Evolutionary conservation across 1,140 invertebrate genomes (phyloP).

Genomic region (Amphibalanus amphitrite): DNA sequence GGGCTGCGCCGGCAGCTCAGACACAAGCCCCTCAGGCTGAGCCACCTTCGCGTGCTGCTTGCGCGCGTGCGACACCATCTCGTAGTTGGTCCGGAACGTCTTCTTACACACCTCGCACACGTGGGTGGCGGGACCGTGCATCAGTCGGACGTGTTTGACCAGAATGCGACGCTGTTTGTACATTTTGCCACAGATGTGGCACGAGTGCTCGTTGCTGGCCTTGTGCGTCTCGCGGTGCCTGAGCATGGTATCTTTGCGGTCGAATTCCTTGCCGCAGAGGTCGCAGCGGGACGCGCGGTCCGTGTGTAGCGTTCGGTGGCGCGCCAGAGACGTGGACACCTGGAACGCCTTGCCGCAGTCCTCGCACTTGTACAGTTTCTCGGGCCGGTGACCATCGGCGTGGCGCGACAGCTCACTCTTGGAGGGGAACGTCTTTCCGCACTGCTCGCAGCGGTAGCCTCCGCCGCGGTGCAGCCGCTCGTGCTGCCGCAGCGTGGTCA

Average conservation of each 20-base stretch:
- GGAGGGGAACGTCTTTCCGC: not conserved
- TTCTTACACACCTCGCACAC: not conserved
- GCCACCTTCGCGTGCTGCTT: too few species aligned
- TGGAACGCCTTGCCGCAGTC: not conserved
- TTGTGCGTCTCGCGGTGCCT: not conserved
- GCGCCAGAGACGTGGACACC: not conserved
- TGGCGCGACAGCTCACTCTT: not conserved
- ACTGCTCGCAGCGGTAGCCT: not conserved
- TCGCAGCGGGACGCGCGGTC: not conserved
- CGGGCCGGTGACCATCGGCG: not conserved
- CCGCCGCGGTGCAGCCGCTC: not conserved
- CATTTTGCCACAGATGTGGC: not conserved
- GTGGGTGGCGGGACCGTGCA: not conserved
- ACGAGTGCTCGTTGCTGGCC: not conserved
- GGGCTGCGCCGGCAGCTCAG: too few species aligned
- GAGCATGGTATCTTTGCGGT: not conserved
- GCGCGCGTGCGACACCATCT: too few species aligned
- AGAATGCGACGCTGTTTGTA: not conserved
- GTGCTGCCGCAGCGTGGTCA: not conserved
- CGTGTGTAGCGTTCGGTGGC: not conserved
- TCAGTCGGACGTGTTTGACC: not conserved
- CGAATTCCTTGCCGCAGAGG: not conserved
- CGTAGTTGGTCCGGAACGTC: too few species aligned
- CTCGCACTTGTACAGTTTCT: not conserved
- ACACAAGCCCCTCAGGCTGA: too few species aligned